Evolutionary conservation across 2,888 invertebrate species (phyloP).

Genomic region (Pristionchus fissidentatus): DNA sequence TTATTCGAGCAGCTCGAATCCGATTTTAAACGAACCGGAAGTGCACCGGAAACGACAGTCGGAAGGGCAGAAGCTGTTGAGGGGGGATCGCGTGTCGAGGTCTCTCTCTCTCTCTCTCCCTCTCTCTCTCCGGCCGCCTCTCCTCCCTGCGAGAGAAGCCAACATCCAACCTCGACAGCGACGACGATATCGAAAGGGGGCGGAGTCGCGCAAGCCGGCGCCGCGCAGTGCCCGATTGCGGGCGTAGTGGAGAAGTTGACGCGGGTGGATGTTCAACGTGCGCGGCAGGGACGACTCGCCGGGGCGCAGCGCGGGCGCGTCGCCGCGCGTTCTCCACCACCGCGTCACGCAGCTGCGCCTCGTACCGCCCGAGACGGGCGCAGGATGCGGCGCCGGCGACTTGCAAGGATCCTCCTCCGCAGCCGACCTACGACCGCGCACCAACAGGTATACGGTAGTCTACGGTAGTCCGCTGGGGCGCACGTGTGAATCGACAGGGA

Average conservation of each 20-base stretch:
- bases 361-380: constrained; percentile 47
- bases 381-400: neutral
- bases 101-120: neutral
- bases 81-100: neutral
- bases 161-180: constrained; percentile 1
- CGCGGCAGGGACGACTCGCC: constrained; percentile 25
- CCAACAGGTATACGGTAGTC: constrained; percentile 45
- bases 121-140: constrained; percentile 2
- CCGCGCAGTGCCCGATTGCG: neutral
- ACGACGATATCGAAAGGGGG: constrained; percentile 33
- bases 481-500: neutral
- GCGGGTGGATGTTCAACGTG: neutral
- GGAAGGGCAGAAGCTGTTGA: constrained; percentile 9
- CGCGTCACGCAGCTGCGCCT: constrained; percentile 55
- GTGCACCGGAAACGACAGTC: constrained; percentile 33
- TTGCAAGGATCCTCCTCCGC: neutral
- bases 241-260: neutral
- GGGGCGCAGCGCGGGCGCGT: constrained; percentile 45
- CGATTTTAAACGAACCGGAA: too few species aligned
- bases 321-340: constrained; percentile 53
- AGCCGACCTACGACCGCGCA: constrained; percentile 19
- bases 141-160: neutral
- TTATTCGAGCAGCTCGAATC: too few species aligned
- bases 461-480: neutral
- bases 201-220: neutral